These are phyloP conservation scores for Crax fasciolata DNA, from an alignment of 2,797 vertebrate genomes.

Conservation along the genomic window DNA sequence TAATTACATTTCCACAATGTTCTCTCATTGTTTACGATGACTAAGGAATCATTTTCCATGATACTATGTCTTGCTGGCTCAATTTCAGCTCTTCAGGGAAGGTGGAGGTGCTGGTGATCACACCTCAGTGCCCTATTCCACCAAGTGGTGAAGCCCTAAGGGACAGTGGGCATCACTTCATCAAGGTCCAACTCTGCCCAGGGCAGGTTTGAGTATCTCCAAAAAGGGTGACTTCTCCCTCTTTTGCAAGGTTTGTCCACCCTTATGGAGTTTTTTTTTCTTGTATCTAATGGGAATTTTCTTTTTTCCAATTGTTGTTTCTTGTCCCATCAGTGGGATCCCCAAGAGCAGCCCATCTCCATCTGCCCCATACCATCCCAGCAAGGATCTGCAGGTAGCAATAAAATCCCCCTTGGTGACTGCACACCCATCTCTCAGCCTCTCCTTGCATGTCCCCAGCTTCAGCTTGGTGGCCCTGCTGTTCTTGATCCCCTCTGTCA, in stretches of 20 bases:
- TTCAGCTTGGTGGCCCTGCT: not conserved
- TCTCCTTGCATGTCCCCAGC: not conserved
- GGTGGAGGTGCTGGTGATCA: not conserved
- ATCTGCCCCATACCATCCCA: fast-evolving
- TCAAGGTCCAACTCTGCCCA: fast-evolving
- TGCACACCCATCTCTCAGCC: not conserved
- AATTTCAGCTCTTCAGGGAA: fast-evolving
- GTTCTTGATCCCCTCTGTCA: not conserved
- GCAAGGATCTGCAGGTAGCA: not conserved
- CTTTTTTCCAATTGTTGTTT: not conserved
- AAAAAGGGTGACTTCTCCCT: not conserved
- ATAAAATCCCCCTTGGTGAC: not conserved
- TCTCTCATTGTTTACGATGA: not conserved
- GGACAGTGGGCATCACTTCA: not conserved
- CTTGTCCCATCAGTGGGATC: not conserved
- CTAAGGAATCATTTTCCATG: not conserved
- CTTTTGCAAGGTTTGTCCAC: not conserved
- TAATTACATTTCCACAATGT: not conserved
- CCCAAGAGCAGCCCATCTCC: not conserved
- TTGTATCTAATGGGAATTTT: not conserved
- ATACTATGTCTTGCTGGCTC: not conserved
- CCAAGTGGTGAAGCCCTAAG: not conserved
- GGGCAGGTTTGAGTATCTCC: not conserved
- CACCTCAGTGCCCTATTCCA: not conserved
- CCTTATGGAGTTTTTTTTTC: not conserved